Base-by-base conservation (phyloP, 2,113 vertebrate species). In the Alectura lathami region DNA sequence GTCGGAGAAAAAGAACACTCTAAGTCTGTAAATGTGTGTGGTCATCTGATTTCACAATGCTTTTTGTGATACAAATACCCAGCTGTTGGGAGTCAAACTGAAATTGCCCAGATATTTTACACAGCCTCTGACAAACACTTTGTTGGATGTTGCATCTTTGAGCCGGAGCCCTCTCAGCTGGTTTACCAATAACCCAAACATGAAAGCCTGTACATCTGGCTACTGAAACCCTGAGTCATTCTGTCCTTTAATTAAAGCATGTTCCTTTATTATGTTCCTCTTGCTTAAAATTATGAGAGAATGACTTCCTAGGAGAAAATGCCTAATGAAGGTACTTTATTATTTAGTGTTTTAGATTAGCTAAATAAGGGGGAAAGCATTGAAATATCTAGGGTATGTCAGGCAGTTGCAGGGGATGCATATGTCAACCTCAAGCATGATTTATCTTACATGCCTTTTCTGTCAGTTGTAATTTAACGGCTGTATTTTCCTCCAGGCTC, bases 401-500 rank as follows among this genome's bases (percentile, higher is more conserved):
- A 59, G 91, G 90, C 89, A 78, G 92, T 96, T 92, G 76, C 75
- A 76, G 85, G 89, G 96, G 92, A 87, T 96, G 74, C 91, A 86
- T 84, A 72, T 90, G 92, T 94, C 86, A 78, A 17, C 91, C 93
- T 95, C 96, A 87, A 69, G n/a, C 64, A 15, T 96, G 91, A 92
- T 85, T 96, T 96, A 96, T 97, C 78, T 88, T 8, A 1, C 34
- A 2, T 76, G 91, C 82, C 43, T 88, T 85, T 91, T 93, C 74
- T 96, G 84, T 73, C 95, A 93, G 93, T 95, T 97, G 92, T 92
- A 94, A 94, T 89, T 89, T 97, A 98, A 98, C 97, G 91, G 97
- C 94, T 91, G 60, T 81, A 47, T 96, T 94, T 93, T 97, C 91
- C 92, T 90, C 83, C 90, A 79, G 62, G 73, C 94, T 97, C 90